Evolutionary conservation across 2,888 invertebrate species (phyloP).

Genomic region (Melieria picta): DNA sequence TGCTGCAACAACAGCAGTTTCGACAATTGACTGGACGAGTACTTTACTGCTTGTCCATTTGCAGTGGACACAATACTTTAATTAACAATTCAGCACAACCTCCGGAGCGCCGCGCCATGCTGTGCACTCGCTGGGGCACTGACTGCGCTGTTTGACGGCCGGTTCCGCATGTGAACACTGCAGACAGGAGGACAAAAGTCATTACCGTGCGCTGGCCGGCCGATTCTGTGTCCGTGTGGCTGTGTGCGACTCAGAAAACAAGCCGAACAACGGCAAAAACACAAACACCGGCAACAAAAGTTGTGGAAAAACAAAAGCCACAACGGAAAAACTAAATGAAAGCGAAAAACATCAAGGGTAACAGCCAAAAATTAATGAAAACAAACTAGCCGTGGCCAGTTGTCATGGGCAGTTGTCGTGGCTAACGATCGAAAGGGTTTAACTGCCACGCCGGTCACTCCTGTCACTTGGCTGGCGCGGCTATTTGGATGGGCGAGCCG

Average conservation of each 20-base stretch:
- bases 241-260: conserved; percentile 32
- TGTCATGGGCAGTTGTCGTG: conserved; percentile 52
- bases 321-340: conserved; percentile 49
- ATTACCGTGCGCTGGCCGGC: conserved; percentile 27
- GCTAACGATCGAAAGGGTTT: conserved; percentile 58
- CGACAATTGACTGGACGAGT: conserved; percentile 58
- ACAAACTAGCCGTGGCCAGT: conserved; percentile 58
- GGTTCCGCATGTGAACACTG: conserved; percentile 17
- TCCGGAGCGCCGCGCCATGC: conserved; percentile 15
- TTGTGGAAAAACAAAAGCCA: conserved; percentile 24
- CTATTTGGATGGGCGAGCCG: neutral
- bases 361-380: conserved; percentile 62
- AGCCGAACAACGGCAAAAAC: conserved; percentile 29
- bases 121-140: neutral
- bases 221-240: conserved; percentile 7
- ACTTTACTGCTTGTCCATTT: conserved; percentile 59
- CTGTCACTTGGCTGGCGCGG: conserved; percentile 3
- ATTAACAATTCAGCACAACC: conserved; percentile 55
- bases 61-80: conserved; percentile 60
- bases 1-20: conserved; percentile 43
- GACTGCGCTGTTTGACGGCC: neutral
- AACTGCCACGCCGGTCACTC: conserved; percentile 55
- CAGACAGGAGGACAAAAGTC: conserved; percentile 25
- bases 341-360: conserved; percentile 58
- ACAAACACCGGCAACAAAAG: conserved; percentile 6